Percentiles rank a stretch among this genome's conserved stretches.
Evolutionary conservation across 2,113 vertebrate genomes (phyloP).

Genomic region (Halichoerus grypus): DNA sequence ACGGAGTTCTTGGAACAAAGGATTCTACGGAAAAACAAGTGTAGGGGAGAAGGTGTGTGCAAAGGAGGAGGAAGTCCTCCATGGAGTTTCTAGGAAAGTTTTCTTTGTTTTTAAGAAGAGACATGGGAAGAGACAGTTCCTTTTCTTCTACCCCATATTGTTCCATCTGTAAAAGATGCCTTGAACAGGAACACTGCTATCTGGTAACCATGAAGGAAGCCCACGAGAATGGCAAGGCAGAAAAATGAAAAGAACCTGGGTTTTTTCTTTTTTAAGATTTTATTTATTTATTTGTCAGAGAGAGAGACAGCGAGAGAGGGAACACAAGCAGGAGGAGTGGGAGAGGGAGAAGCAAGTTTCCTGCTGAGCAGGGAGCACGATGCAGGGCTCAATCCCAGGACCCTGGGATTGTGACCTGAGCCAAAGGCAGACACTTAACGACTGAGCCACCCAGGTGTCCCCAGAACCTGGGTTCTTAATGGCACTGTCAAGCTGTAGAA

Average conservation of each 20-base stretch:
- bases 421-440: too few relatives aligned
- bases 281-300: too few relatives aligned
- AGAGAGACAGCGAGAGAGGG: too few relatives aligned
- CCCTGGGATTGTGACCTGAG: too few relatives aligned
- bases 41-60: neutral
- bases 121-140: neutral
- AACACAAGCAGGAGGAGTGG: too few relatives aligned
- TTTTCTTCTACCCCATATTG: neutral
- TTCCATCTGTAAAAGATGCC: neutral
- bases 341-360: too few relatives aligned
- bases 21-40: neutral
- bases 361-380: too few relatives aligned
- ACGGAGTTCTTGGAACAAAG: neutral
- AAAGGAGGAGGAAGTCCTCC: neutral
- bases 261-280: too few relatives aligned
- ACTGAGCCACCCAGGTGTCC: too few relatives aligned
- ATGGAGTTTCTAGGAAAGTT: neutral
- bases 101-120: constrained; percentile 1
- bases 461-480: neutral
- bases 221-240: neutral
- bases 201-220: neutral
- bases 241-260: neutral
- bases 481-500: neutral
- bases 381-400: too few relatives aligned
- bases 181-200: too few relatives aligned